Evolutionary conservation across 2,113 vertebrate species (phyloP), one percentile per base, ranked within the genome.

Genomic region (Sorex araneus): DNA sequence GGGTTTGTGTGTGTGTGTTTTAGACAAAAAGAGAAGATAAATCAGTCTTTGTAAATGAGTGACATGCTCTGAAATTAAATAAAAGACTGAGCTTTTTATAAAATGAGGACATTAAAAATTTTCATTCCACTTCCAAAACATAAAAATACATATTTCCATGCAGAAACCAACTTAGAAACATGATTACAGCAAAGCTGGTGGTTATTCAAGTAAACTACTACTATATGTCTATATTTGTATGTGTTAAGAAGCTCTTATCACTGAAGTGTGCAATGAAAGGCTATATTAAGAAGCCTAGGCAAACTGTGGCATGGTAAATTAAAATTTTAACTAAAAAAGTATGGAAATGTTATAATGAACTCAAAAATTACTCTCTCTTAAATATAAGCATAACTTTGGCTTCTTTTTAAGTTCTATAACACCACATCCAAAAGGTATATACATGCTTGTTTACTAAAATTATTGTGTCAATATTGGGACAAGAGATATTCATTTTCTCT

Each of bases 381-480:
- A 69, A 57, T 5, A 92, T 63, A 95, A 96, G 96, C 27, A 0
- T 27, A 93, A 50, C 73, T 85, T 71, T 13, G 75, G 85, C 70
- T 89, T 74, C 18, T 84, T 90, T 95, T 93, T 63, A 93, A 85
- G 88, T 69, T 86, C n/a, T 88, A 50, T 85, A 92, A 87, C 0
- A 63, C 87, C 76, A 91, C 45, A 89, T 86, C 11, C 70, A 93
- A 95, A 92, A 79, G 27, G 30, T 70, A 87, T 70, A 87, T 60
- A 71, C 40, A 7, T 76, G 84, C 47, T 79, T 92, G 94, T 75
- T 96, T 86, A 95, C 84, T 89, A 95, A 94, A 70, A 4, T 75
- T 96, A 96, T 92, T 64, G 95, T 97, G 93, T 96, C 95, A 94
- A 92, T 92, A 93, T 94, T 93, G 96, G 96, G 97, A 97, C 70